A percentile compares a stretch with the other conserved stretches of the same genome.
Conservation (phyloP, 2,888 invertebrate species). For the Drosophila conformis region DNA sequence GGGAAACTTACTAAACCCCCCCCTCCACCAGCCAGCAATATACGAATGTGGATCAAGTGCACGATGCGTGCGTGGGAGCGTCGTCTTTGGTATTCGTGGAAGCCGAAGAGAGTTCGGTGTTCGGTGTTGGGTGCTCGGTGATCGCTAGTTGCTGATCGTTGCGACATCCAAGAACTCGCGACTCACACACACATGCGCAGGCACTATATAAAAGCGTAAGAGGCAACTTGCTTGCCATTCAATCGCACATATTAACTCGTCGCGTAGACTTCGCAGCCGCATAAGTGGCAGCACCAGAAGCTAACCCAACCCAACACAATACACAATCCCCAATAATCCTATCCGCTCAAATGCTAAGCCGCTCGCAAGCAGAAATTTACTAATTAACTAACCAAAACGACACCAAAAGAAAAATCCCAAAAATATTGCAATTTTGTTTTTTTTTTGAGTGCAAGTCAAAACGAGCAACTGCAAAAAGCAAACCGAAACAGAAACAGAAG, state of each 20-base stretch:
- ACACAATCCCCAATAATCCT: background rate
- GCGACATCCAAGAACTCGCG: conserved; percentile 45
- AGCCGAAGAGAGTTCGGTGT: conserved; percentile 36
- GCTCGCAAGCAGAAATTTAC: conserved; percentile 37
- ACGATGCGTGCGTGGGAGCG: conserved; percentile 54
- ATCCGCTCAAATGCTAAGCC: conserved; percentile 13
- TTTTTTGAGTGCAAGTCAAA: conserved; percentile 43
- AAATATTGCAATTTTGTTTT: conserved; percentile 20
- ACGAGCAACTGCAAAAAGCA: conserved; percentile 14
- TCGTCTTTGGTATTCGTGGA: conserved; percentile 9
- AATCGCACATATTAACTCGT: conserved; percentile 70
- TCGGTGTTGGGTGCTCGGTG: background rate
- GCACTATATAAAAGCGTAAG: conserved; percentile 67
- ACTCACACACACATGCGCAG: conserved; percentile 47
- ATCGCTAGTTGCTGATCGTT: background rate
- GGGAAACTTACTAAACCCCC: no score
- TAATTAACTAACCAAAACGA: conserved; percentile 49
- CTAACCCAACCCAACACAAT: conserved; percentile 19
- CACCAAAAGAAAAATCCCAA: conserved; percentile 16
- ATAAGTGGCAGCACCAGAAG: conserved; percentile 30
- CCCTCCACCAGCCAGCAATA: background rate
- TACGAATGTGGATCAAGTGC: conserved; percentile 54
- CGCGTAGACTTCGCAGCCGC: conserved; percentile 63
- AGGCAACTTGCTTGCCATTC: conserved; percentile 54
- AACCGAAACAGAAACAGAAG: conserved; percentile 15